phyloP scores from a whole-genome alignment of 2,888 invertebrate species.

The Philaethria dido region DNA sequence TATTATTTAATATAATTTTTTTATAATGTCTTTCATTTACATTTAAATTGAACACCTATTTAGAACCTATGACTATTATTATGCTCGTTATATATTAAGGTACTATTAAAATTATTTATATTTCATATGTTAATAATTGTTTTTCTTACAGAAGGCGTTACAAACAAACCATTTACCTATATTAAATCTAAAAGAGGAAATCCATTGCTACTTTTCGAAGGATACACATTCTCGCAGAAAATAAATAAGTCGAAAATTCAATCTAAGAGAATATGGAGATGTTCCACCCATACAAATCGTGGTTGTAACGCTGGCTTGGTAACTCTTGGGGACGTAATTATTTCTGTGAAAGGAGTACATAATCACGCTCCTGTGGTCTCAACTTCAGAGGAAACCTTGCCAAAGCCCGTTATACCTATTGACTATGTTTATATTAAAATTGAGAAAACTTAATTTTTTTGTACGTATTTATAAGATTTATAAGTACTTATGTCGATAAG shows the following conservation, averaged over 20 bases:
- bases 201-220: slow-evolving; percentile 46
- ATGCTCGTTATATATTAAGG: neutral
- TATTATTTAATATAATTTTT: too few species aligned
- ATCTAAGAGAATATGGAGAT: slow-evolving; percentile 47
- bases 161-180: slow-evolving; percentile 1
- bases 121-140: neutral
- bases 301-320: slow-evolving; percentile 45
- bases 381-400: neutral
- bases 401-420: neutral
- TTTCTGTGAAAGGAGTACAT: slow-evolving; percentile 36
- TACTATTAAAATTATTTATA: neutral
- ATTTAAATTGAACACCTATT: neutral
- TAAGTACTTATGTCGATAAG: too few species aligned
- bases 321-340: slow-evolving; percentile 36
- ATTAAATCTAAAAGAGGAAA: slow-evolving; percentile 43
- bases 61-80: neutral
- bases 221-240: slow-evolving; percentile 50
- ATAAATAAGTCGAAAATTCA: slow-evolving; percentile 20
- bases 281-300: slow-evolving; percentile 47
- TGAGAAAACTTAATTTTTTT: slow-evolving; percentile 11
- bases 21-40: neutral
- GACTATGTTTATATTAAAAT: slow-evolving; percentile 15
- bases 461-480: neutral
- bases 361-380: slow-evolving; percentile 33
- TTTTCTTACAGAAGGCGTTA: neutral